Percentiles rank a stretch among this genome's conserved stretches.
phyloP scores from a whole-genome alignment of 2,797 vertebrate genomes.

The Buphagus erythrorhynchus region DNA sequence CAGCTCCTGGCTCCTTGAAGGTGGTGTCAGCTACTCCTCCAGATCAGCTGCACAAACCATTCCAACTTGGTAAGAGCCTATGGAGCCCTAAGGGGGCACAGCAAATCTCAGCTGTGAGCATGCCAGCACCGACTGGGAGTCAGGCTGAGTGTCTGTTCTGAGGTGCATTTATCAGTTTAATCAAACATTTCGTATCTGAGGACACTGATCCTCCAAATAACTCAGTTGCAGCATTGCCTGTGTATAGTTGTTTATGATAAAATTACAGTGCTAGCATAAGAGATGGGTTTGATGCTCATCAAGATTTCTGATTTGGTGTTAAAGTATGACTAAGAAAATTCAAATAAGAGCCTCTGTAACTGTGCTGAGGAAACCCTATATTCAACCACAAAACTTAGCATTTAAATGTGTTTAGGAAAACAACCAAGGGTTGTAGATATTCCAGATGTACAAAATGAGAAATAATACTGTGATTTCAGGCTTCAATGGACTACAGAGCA shows the following conservation, averaged over 20 bases:
- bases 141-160: neutral
- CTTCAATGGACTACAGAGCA: constrained; percentile 16
- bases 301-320: neutral
- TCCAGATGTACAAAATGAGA: constrained; percentile 68
- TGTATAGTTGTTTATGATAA: neutral
- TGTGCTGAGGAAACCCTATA: neutral
- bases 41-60: neutral
- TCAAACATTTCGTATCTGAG: neutral
- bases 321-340: constrained; percentile 18
- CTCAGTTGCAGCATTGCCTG: neutral
- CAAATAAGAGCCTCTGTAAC: constrained; percentile 2
- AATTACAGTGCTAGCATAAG: neutral
- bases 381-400: constrained; percentile 40
- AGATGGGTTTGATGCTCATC: neutral
- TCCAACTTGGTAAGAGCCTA: neutral
- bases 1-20: neutral
- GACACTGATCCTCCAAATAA: neutral
- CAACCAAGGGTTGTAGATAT: constrained; percentile 16
- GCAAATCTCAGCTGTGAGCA: neutral
- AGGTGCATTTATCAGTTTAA: constrained; percentile 4
- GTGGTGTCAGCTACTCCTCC: neutral
- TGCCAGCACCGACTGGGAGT: neutral
- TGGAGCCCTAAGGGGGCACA: neutral
- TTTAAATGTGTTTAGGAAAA: constrained; percentile 58
- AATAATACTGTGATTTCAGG: constrained; percentile 68